Evolutionary conservation across 2,113 vertebrate genomes (phyloP).

Genomic region (Rhinichthys klamathensis): DNA sequence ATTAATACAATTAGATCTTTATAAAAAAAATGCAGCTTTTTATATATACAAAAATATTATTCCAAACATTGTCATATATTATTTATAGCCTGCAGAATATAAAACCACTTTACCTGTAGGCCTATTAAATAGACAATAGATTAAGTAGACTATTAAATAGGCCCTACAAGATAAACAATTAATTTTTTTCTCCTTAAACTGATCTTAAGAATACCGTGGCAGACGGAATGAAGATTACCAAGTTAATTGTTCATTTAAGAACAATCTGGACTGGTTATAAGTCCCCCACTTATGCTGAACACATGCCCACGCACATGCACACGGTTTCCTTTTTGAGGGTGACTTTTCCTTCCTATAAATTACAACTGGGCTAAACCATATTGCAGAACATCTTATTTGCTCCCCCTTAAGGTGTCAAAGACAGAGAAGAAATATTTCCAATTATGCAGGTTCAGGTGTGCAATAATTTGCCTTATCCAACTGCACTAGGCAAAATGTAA

Average conservation of each 20-base stretch:
- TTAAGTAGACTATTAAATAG: not conserved
- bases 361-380: not conserved
- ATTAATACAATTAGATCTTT: not conserved
- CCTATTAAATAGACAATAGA: too few species aligned
- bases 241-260: conserved; percentile 19
- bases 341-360: not conserved
- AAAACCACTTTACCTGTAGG: not conserved
- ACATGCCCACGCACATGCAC: not conserved
- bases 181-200: not conserved
- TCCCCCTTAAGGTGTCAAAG: not conserved
- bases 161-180: not conserved
- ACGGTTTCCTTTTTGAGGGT: not conserved
- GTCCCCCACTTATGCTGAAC: conserved; percentile 17
- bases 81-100: not conserved
- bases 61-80: not conserved
- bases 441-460: conserved; percentile 9
- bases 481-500: conserved; percentile 6
- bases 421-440: not conserved
- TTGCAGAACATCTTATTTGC: not conserved
- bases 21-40: not conserved
- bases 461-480: conserved; percentile 3
- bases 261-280: conserved; percentile 25
- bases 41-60: not conserved
- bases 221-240: conserved; percentile 20
- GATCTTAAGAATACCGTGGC: not conserved